These are phyloP conservation scores for Torymus aiolomorphi DNA, from an alignment of 2,888 invertebrate genomes.

Conservation along the genomic window DNA sequence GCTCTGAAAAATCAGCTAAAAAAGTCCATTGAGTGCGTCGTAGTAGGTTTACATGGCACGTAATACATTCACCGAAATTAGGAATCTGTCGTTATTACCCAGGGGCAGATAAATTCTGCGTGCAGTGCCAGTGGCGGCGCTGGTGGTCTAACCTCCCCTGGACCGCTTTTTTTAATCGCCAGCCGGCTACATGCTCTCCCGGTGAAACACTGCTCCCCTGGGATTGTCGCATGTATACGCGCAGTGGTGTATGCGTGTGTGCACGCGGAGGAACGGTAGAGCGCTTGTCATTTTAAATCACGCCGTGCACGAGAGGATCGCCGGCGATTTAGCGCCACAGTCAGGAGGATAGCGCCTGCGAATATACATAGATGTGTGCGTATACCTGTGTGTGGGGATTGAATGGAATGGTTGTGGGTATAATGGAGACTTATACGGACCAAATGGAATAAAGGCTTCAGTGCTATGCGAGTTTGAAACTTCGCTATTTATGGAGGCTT, in stretches of 20 bases:
- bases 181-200: conserved; percentile 4
- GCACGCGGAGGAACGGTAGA: conserved; percentile 11
- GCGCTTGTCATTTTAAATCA: conserved; percentile 56
- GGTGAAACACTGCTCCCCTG: conserved; percentile 55
- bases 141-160: conserved; percentile 47
- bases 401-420: not conserved
- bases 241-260: not conserved
- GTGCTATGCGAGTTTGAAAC: too few relatives aligned
- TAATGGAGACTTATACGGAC: conserved; percentile 46
- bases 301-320: conserved; percentile 29
- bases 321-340: conserved; percentile 34
- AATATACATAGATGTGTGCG: not conserved
- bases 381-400: not conserved
- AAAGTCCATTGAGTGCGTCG: not conserved
- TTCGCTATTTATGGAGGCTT: too few relatives aligned
- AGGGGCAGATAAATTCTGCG: conserved; percentile 55
- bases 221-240: conserved; percentile 29
- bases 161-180: conserved; percentile 53
- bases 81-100: conserved; percentile 57
- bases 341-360: not conserved
- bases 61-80: conserved; percentile 33
- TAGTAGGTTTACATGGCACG: not conserved
- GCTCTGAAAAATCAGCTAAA: conserved; percentile 6
- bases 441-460: conserved; percentile 34
- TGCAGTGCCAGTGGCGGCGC: conserved; percentile 21